A percentile compares a stretch with the other conserved stretches of the same genome.
These are phyloP conservation scores for Cherax quadricarinatus DNA, from an alignment of 1,140 invertebrate species.

Conservation along the genomic window DNA sequence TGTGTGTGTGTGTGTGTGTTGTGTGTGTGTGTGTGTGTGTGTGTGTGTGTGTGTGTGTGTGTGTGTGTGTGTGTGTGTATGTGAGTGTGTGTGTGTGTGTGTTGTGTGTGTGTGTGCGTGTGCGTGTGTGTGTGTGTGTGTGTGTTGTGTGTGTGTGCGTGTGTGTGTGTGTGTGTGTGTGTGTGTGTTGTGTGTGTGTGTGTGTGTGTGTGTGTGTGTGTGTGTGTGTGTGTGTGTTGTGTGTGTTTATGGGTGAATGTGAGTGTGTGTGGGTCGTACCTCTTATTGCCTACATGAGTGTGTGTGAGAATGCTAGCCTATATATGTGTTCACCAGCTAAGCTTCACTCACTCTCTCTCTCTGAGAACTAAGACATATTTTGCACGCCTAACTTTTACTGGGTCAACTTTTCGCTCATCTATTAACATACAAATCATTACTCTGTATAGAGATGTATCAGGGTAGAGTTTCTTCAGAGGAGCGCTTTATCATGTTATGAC, in stretches of 20 bases:
- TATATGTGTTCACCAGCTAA: background rate
- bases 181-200: background rate
- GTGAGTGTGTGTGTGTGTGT: background rate
- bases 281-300: too few species aligned
- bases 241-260: too few species aligned
- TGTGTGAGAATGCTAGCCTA: too few species aligned
- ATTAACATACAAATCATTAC: too few species aligned
- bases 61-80: conserved; percentile 9
- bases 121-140: conserved; percentile 3
- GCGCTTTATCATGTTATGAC: too few species aligned
- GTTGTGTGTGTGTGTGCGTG: background rate
- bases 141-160: background rate
- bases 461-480: too few species aligned
- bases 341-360: too few species aligned
- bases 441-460: too few species aligned
- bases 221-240: background rate
- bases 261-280: too few species aligned
- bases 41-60: background rate
- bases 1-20: background rate
- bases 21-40: conserved; percentile 10
- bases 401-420: too few species aligned
- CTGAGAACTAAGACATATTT: too few species aligned
- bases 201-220: conserved; percentile 13
- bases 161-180: conserved; percentile 11
- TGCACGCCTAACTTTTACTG: too few species aligned